These are phyloP conservation scores for Sylvilagus floridanus DNA, from an alignment of 2,797 vertebrate genomes.

Conservation along the genomic window DNA sequence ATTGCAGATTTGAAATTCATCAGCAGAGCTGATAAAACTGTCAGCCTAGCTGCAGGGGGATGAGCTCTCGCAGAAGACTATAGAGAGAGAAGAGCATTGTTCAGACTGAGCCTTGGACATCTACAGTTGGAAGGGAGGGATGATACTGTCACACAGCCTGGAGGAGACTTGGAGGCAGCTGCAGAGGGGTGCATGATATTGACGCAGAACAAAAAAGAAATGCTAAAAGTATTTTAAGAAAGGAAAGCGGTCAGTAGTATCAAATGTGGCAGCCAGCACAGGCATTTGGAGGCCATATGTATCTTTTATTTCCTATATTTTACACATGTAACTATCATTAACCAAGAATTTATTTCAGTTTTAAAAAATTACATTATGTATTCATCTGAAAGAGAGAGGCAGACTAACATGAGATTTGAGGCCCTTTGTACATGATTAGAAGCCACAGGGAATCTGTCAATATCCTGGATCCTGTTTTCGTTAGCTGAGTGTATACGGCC, in stretches of 20 bases:
- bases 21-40: neutral
- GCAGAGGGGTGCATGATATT: neutral
- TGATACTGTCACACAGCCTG: neutral
- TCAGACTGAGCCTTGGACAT: neutral
- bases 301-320: conserved; percentile 44
- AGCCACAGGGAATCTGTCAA: neutral
- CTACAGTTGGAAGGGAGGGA: neutral
- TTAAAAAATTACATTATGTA: too few relatives aligned
- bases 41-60: conserved; percentile 4
- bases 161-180: neutral
- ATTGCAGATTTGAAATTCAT: conserved; percentile 6
- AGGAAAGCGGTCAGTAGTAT: neutral
- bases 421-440: neutral
- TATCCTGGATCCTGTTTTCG: neutral
- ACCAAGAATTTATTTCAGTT: neutral
- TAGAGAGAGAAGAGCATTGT: neutral
- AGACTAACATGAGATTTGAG: neutral
- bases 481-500: neutral
- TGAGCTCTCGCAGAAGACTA: neutral
- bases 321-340: neutral
- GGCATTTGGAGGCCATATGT: neutral
- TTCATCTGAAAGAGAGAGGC: too few relatives aligned
- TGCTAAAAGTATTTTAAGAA: neutral
- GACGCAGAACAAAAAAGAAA: neutral
- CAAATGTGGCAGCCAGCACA: neutral